Conservation (phyloP, 1,140 invertebrate genomes). For the Neodiprion fabricii region DNA sequence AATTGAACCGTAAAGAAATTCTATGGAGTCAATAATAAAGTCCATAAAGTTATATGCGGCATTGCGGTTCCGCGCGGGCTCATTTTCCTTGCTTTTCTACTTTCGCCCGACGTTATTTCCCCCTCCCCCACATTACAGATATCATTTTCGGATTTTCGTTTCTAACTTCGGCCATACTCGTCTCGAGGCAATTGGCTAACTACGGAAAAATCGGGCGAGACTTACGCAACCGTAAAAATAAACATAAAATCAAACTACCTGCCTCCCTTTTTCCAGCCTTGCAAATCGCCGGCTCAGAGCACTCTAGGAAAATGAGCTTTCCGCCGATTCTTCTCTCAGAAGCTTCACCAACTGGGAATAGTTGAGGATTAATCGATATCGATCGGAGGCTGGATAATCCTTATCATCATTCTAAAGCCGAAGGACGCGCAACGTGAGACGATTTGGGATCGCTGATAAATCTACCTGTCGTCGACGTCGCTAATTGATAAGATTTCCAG, state of each 20-base stretch:
- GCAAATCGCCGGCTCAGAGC: conserved; percentile 22
- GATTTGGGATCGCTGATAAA: too few relatives aligned
- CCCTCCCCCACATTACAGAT: not conserved
- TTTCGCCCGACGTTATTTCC: not conserved
- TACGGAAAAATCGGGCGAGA: conserved; percentile 34
- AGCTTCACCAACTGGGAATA: not conserved
- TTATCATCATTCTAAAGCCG: not conserved
- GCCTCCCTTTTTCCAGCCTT: conserved; percentile 21
- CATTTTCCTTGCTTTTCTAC: too few relatives aligned
- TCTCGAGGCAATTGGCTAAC: not conserved
- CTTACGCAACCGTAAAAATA: conserved; percentile 43
- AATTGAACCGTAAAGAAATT: conserved; percentile 2
- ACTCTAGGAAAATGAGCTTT: conserved; percentile 9
- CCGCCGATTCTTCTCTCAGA: not conserved
- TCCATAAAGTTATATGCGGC: not conserved
- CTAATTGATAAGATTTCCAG: too few relatives aligned
- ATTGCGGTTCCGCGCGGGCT: not conserved
- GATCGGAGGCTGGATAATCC: not conserved
- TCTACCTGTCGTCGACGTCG: too few relatives aligned
- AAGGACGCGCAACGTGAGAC: not conserved
- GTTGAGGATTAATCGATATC: not conserved
- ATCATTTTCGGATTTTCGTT: not conserved
- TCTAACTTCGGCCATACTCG: not conserved
- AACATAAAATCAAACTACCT: conserved; percentile 54
- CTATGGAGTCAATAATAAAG: not conserved